Base-by-base conservation (phyloP, 2,888 invertebrate species). In the Isoperla grammatica region DNA sequence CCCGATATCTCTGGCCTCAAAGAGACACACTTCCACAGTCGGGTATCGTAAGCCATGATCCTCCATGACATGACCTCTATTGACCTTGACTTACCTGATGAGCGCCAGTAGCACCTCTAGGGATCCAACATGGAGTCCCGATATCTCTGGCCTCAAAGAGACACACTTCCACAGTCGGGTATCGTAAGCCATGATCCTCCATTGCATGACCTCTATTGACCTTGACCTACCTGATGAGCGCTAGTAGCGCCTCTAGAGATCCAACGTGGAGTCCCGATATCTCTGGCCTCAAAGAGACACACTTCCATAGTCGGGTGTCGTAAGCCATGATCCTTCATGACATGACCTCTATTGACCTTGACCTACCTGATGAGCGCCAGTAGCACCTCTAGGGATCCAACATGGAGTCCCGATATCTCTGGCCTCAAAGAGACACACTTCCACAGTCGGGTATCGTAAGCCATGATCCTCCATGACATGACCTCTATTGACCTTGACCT, bases 291-390 rank as follows among this genome's bases (percentile, higher is more conserved):
- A 99, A 79, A 2, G 97, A 98, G 35, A 99, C 97, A 71, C 90
- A 87, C 67, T 89, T 89, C 99, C 99, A 99, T 1, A 99, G 80
- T 20, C 85, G 82, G 8, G 95, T 94, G 75, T 97, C 95, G 78
- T 97, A 96, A 0, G 97, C 96, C n/a, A 98, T 86, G 73, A 89
- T 81, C 11, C 97, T 84, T 99, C 99, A 99, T 75, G n/a, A n/a
- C n/a, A n/a, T n/a, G n/a, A n/a, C n/a, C n/a, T n/a, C n/a, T n/a
- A n/a, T n/a, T n/a, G n/a, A n/a, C n/a, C n/a, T n/a, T n/a, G n/a
- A n/a, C n/a, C n/a, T 67, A 81, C 76, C 83, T 90, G 69, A 98
- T 91, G 59, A 98, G 78, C 1, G 90, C 88, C 64, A n/a, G n/a
- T n/a, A n/a, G n/a, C n/a, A n/a, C n/a, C n/a, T n/a, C n/a, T n/a